These are phyloP conservation scores for Piliocolobus tephrosceles DNA, from an alignment of 2,113 vertebrate species.

Conservation along the genomic window DNA sequence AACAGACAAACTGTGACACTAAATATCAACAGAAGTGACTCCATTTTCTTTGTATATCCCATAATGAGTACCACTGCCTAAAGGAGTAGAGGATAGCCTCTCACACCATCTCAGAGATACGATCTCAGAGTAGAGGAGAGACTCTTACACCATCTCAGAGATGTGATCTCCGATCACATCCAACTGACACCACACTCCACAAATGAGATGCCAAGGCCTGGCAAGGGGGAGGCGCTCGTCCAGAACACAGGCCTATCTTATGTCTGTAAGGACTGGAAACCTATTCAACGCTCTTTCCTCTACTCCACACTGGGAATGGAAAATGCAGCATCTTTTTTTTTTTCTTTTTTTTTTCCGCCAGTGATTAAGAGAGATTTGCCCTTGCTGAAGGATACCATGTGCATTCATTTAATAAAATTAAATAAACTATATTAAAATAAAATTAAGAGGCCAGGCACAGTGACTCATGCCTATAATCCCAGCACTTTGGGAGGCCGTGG, in stretches of 20 bases:
- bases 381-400: background rate
- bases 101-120: background rate
- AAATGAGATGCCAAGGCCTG: background rate
- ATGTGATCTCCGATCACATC: background rate
- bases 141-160: background rate
- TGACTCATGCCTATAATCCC: too few relatives aligned
- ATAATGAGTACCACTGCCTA: background rate
- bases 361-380: background rate
- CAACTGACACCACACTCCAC: fast-evolving
- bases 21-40: background rate
- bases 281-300: too few relatives aligned
- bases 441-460: too few relatives aligned
- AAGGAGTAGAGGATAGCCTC: background rate
- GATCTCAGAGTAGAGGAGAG: background rate
- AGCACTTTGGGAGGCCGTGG: too few relatives aligned
- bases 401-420: background rate
- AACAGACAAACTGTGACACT: background rate
- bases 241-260: background rate
- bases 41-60: background rate
- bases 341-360: too few relatives aligned
- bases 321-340: background rate
- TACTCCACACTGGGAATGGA: background rate
- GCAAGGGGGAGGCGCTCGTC: background rate
- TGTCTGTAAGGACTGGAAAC: background rate
- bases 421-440: too few relatives aligned